Conservation (phyloP, 2,113 vertebrate species). For the Hippocampus abdominalis region DNA sequence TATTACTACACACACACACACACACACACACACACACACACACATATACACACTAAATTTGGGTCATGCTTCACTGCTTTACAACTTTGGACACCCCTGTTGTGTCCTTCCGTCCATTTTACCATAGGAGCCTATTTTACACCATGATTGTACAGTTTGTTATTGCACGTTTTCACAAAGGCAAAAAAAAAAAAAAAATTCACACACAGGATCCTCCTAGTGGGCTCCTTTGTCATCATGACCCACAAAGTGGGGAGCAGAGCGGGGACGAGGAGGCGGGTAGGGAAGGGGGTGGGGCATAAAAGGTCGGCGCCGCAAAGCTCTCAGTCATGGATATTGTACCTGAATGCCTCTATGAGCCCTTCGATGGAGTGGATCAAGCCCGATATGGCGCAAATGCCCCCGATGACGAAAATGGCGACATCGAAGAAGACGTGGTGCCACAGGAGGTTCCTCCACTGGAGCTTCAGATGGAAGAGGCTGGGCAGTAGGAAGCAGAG, state of each 20-base stretch:
- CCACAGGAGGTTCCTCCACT: constrained; percentile 97
- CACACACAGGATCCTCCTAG: constrained; percentile 58
- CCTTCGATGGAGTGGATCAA: constrained; percentile 98
- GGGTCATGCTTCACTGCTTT: constrained; percentile 8
- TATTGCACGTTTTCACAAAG: constrained; percentile 73
- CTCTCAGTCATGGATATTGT: constrained; percentile 84
- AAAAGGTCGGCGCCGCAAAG: constrained; percentile 18
- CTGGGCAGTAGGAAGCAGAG: constrained; percentile 98
- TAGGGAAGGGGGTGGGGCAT: constrained; percentile 2
- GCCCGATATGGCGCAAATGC: constrained; percentile 96
- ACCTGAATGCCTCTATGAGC: constrained; percentile 91
- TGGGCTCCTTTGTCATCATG: constrained; percentile 20
- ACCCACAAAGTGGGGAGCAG: constrained; percentile 5
- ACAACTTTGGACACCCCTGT: constrained; percentile 16
- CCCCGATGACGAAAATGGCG: constrained; percentile 97
- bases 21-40: constrained; percentile 2
- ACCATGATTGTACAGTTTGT: constrained; percentile 59
- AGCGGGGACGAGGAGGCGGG: not conserved
- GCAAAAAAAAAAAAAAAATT: constrained; percentile 69
- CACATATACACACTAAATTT: constrained; percentile 43
- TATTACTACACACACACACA: constrained; percentile 45
- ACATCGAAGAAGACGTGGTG: constrained; percentile 99
- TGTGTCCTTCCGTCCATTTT: constrained; percentile 21
- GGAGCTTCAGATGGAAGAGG: constrained; percentile 94
- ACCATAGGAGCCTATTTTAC: constrained; percentile 52